Conservation (phyloP, 2,888 invertebrate species). For the Euphydryas editha region DNA sequence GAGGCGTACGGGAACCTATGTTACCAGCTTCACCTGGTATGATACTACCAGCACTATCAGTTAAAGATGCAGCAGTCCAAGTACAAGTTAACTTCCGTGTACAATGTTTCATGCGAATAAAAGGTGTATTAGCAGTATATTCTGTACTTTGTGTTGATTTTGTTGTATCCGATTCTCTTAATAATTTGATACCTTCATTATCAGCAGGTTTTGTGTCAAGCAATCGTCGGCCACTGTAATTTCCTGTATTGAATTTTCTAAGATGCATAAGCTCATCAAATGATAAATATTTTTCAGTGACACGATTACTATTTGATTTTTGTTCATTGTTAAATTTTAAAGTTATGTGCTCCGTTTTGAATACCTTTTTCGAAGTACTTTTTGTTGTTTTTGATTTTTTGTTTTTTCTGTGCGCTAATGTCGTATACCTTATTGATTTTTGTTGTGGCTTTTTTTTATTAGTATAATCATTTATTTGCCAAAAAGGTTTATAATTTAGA, state of each 20-base stretch:
- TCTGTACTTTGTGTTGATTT: conserved; percentile 40
- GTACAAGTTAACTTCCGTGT: conserved; percentile 75
- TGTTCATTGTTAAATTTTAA: conserved; percentile 49
- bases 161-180: conserved; percentile 38
- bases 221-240: conserved; percentile 28
- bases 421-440: conserved; percentile 67
- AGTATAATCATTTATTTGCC: conserved; percentile 62
- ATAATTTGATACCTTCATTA: conserved; percentile 48
- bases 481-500: conserved; percentile 61
- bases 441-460: conserved; percentile 51
- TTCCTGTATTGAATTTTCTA: conserved; percentile 57
- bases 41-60: conserved; percentile 52
- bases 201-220: conserved; percentile 34
- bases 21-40: conserved; percentile 38
- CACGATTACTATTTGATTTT: conserved; percentile 40
- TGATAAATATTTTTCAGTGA: conserved; percentile 73
- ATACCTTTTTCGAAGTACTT: conserved; percentile 47
- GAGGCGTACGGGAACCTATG: conserved; percentile 63
- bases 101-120: conserved; percentile 62
- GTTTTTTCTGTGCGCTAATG: conserved; percentile 53
- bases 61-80: conserved; percentile 64
- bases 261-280: conserved; percentile 76
- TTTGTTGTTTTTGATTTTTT: conserved; percentile 36
- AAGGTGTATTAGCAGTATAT: conserved; percentile 63
- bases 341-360: conserved; percentile 66